A percentile compares a stretch with the other conserved stretches of the same genome.
Conservation (phyloP, 2,797 vertebrate species). For the Clamator glandarius region DNA sequence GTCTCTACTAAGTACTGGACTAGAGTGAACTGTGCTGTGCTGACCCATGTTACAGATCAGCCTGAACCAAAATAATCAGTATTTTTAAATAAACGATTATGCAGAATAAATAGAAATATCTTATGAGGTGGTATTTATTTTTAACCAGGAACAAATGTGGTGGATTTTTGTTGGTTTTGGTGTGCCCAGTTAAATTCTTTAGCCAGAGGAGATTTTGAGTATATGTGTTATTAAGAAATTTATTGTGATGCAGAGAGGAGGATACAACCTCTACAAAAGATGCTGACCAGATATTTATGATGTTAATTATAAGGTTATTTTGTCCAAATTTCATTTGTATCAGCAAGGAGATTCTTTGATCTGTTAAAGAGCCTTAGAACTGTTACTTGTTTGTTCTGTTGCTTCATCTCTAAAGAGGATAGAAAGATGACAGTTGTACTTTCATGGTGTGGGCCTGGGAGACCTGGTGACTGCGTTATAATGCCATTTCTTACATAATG, state of each 20-base stretch:
- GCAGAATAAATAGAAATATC: background rate
- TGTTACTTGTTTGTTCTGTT: background rate
- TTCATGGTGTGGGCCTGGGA: background rate
- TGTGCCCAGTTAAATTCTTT: background rate
- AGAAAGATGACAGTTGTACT: background rate
- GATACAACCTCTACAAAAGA: fast-evolving
- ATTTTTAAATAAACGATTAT: background rate
- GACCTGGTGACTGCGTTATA: background rate
- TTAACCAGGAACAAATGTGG: background rate
- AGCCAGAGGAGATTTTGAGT: background rate
- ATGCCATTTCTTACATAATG: background rate
- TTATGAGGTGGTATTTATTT: background rate
- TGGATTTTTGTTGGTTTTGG: background rate
- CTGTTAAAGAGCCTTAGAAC: background rate
- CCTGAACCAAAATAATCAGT: background rate
- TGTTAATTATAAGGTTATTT: background rate
- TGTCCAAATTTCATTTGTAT: background rate
- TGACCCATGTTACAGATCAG: background rate
- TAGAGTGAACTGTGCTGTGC: background rate
- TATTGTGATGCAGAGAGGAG: background rate
- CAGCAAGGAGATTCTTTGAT: background rate
- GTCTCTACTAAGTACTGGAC: background rate
- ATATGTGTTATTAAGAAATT: background rate
- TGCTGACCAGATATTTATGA: fast-evolving
- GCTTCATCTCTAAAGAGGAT: background rate